phyloP scores from a whole-genome alignment of 2,888 invertebrate species.

The Sinhomidia bicolor region DNA sequence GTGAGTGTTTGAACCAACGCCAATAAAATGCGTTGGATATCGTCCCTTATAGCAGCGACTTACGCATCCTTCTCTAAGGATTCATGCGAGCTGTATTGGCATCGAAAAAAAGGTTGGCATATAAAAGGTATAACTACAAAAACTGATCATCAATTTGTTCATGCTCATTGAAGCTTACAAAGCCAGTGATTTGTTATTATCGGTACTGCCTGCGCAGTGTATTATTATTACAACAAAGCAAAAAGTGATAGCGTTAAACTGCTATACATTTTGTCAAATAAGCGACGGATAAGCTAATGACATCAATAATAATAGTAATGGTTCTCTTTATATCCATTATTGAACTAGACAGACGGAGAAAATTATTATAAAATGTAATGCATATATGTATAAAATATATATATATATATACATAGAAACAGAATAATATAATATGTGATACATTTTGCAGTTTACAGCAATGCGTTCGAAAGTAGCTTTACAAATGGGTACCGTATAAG shows the following conservation, averaged over 20 bases:
- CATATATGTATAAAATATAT: neutral
- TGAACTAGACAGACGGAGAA: neutral
- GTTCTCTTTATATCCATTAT: neutral
- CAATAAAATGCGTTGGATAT: neutral
- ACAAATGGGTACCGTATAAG: neutral
- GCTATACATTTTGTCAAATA: neutral
- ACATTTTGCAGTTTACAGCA: too few species aligned
- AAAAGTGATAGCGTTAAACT: too few species aligned
- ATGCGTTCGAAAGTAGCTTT: neutral
- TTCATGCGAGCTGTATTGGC: too few species aligned
- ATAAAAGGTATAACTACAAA: neutral
- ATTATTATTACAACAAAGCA: neutral
- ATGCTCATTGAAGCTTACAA: slow-evolving; percentile 11
- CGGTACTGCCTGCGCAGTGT: neutral
- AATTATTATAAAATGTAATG: neutral
- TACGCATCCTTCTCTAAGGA: too few species aligned
- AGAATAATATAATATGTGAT: too few species aligned
- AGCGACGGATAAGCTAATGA: neutral
- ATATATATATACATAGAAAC: neutral
- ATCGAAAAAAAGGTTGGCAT: neutral
- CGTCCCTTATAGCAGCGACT: too few species aligned
- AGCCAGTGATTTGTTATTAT: neutral
- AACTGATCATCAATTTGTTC: slow-evolving; percentile 1
- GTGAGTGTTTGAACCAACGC: neutral
- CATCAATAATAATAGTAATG: neutral